Percentiles rank a stretch among this genome's conserved stretches.
These are phyloP conservation scores for Germaria angustata DNA, from an alignment of 2,888 invertebrate genomes.

Conservation along the genomic window DNA sequence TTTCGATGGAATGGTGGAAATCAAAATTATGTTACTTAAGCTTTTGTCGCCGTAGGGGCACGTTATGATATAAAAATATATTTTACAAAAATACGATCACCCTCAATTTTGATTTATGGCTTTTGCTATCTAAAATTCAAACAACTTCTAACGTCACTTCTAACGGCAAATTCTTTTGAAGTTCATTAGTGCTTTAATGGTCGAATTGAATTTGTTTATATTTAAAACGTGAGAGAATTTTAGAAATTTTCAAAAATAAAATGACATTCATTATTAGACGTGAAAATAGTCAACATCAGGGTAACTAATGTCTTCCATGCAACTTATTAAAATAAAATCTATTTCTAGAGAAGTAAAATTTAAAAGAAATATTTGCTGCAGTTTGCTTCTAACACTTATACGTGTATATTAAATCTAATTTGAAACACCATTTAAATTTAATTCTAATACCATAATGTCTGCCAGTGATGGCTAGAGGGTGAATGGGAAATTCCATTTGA, in stretches of 20 bases:
- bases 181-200: neutral
- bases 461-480: neutral
- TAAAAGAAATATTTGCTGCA: neutral
- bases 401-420: conserved; percentile 3
- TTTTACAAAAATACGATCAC: neutral
- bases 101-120: neutral
- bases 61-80: neutral
- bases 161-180: neutral
- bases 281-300: neutral
- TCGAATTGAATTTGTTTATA: neutral
- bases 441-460: neutral
- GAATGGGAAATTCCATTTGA: conserved; percentile 30
- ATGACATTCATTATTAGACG: neutral
- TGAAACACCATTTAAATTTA: conserved; percentile 2
- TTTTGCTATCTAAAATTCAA: neutral
- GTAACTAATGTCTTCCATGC: neutral
- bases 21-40: no score
- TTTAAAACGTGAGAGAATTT: conserved; percentile 52
- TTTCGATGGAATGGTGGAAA: no score
- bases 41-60: no score
- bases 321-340: neutral
- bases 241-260: neutral
- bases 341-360: neutral
- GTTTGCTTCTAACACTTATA: neutral
- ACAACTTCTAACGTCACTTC: neutral